phyloP scores from a whole-genome alignment of 2,797 vertebrate species.

The Hoplostethus atlanticus region DNA sequence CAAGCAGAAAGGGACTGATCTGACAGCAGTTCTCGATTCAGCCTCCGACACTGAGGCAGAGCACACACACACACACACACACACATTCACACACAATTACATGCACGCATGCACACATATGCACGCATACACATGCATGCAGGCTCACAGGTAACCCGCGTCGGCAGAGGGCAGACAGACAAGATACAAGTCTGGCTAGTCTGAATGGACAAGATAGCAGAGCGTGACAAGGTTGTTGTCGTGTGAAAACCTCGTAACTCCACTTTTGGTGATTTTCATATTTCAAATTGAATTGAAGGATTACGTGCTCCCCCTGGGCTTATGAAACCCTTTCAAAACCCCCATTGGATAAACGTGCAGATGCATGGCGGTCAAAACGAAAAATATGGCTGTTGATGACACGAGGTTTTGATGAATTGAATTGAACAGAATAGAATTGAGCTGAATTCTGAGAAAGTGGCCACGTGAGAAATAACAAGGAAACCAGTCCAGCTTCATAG shows the following conservation, averaged over 20 bases:
- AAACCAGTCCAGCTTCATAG: conserved; percentile 22
- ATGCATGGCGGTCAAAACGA: background rate
- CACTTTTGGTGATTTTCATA: no score
- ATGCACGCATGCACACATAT: background rate
- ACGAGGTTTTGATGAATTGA: no score
- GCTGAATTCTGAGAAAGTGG: background rate
- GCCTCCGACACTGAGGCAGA: conserved; percentile 23
- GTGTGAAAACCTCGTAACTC: no score
- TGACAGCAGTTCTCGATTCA: conserved; percentile 37
- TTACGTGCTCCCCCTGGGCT: conserved; percentile 24
- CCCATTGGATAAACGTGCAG: conserved; percentile 26
- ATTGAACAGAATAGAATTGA: background rate
- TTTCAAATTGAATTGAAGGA: conserved; percentile 50
- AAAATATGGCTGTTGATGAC: conserved; percentile 26
- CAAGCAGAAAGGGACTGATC: conserved; percentile 28
- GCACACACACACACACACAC: background rate
- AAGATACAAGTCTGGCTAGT: conserved; percentile 57
- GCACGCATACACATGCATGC: conserved; percentile 17
- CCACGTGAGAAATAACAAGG: background rate
- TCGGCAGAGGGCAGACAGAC: conserved; percentile 40
- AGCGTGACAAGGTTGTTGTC: conserved; percentile 35
- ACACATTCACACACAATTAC: conserved; percentile 12
- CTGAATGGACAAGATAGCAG: conserved; percentile 67
- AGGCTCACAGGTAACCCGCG: conserved; percentile 5
- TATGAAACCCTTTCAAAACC: conserved; percentile 6